A percentile compares a stretch with the other conserved stretches of the same genome.
phyloP scores from a whole-genome alignment of 1,140 invertebrate species.

The Diplogasteroides magnus region DNA sequence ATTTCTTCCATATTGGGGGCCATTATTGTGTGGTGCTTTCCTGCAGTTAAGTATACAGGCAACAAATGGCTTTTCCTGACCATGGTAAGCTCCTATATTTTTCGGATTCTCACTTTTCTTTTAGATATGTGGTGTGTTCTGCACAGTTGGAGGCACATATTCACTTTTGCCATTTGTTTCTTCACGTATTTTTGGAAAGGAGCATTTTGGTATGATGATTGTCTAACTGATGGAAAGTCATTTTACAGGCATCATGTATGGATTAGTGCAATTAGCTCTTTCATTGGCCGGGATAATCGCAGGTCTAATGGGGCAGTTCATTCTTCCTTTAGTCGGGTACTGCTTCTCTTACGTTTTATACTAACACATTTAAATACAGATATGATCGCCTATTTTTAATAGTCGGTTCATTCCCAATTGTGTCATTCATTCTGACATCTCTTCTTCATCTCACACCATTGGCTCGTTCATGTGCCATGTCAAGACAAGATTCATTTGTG shows the following conservation, averaged over 20 bases:
- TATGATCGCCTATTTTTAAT: constrained; percentile 19
- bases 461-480: constrained; percentile 14
- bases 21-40: neutral
- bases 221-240: neutral
- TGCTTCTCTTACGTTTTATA: constrained; percentile 1
- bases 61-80: constrained; percentile 9
- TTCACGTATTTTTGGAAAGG: constrained; percentile 27
- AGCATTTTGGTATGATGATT: constrained; percentile 25
- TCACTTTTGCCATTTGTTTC: constrained; percentile 32
- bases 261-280: constrained; percentile 15
- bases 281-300: constrained; percentile 29
- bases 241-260: constrained; percentile 5
- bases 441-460: constrained; percentile 19
- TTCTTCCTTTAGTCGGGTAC: constrained; percentile 25
- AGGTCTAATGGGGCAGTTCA: constrained; percentile 33
- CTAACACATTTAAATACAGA: neutral
- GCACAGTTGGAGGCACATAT: constrained; percentile 34
- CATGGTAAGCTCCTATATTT: neutral
- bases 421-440: constrained; percentile 19
- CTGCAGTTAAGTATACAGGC: constrained; percentile 11
- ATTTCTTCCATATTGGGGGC: neutral
- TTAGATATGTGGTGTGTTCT: constrained; percentile 30
- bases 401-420: constrained; percentile 15
- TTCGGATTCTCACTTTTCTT: constrained; percentile 7
- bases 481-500: neutral